Evolutionary conservation across 2,113 vertebrate genomes (phyloP), one percentile per base, ranked within the genome.

Genomic region (Tetrax tetrax): DNA sequence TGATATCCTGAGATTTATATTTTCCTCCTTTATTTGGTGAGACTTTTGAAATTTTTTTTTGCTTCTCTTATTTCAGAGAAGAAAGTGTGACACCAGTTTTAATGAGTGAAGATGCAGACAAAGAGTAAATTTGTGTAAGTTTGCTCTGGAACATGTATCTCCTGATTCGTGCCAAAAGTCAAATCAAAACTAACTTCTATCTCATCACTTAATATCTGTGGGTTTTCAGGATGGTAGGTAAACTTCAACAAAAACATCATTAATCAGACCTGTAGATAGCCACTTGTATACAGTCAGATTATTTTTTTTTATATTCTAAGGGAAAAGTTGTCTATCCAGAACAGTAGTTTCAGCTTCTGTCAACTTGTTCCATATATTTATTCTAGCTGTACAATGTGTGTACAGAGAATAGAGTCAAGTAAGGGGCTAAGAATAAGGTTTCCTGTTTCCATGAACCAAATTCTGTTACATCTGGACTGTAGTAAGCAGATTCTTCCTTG

Each of bases 241-340:
- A 65, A 60, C 11, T 60, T 80, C 7, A 77, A 33, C 18, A 63
- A 81, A 82, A 48, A 0, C 0, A 0, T 25, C 12, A 31, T 88
- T 45, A 19, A 14, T 25, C 8, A 27, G 4, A 71, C 23, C n/a
- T 63, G 6, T 64, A 22, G 6, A 33, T 28, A 38, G 7, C 24
- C 28, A 51, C 16, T 45, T 74, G 18, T 65, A 18, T 18, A 60
- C 11, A 35, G 37, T 25, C 14, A 33, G 17, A 28, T 48, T 48
- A 22, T 0, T 0, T 19, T 17, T 17, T 63, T 16, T 8, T 12
- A 28, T 37, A 37, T 75, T 56, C 37, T 28, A 16, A 15, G 37
- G 12, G 1, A 57, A 79, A 70, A 22, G 12, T 53, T 1, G 0
- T 13, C 29, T 45, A 48, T 8, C 25, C 1, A 4, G 74, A 47